Evolutionary conservation across 35 echinoderm and acorn worm genomes (phyloP), one percentile per base, ranked within the genome.

Genomic region (Diadema setosum): DNA sequence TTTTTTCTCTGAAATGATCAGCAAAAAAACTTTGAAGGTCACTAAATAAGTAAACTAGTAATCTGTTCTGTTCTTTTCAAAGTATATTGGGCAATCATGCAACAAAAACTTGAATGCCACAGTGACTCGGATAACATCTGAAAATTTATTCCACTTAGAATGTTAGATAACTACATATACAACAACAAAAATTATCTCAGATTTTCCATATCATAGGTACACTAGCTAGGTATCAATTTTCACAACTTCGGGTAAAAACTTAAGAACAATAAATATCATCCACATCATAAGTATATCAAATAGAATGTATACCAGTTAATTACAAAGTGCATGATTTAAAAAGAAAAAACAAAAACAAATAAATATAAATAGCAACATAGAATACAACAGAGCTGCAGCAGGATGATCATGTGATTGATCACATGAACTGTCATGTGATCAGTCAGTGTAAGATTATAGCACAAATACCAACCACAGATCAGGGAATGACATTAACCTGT

Each of bases 161-260:
- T 78, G 29, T 78, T 41, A 78, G 44, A 78, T 78, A 78, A 41
- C 73, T 78, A 78, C 73, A 78, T 78, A 78, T 78, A 78, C 73
- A 78, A 78, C 40, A 44, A 78, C 73, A 78, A 78, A 78, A 76
- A 78, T 35, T 78, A 41, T 78, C 63, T 34, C 63, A 15, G 30
- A 15, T 63, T 67, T 67, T 67, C 63, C 37, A 34, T 26, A 33
- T 33, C 27, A 67, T 67, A 67, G 18, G 27, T 67, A 33, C 4
- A 26, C 37, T 33, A 67, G 63, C 63, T 67, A 33, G n/a, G 63
- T 67, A 67, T 27, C 27, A 33, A 67, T 33, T 60, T 20, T 33
- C 20, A 67, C 63, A 67, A 4, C 63, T 34, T 67, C 37, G 27
- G 37, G 37, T 33, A 67, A 67, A 67, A 67, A 67, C 63, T 67